Percentiles rank a stretch among this genome's conserved stretches.
Conservation (phyloP, 1,140 invertebrate genomes). For the Planococcus citri region DNA sequence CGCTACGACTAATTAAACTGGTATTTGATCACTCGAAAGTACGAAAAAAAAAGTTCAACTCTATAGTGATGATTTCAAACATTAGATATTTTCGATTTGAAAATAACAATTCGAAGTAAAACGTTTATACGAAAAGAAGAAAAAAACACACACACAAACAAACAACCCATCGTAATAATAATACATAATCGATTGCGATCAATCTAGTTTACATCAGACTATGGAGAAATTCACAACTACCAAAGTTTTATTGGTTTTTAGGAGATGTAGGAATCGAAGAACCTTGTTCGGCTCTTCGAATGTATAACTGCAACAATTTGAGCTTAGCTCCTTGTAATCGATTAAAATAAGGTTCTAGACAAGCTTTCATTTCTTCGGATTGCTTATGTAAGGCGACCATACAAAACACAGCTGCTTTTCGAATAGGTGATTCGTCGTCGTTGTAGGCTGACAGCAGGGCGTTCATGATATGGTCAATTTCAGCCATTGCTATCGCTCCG, state of each 20-base stretch:
- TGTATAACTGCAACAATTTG: conserved; percentile 59
- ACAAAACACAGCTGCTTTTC: conserved; percentile 89
- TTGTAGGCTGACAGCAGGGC: conserved; percentile 80
- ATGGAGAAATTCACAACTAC: neutral
- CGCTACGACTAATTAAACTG: too few relatives aligned
- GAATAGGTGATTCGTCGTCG: conserved; percentile 69
- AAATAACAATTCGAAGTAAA: too few relatives aligned
- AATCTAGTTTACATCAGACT: too few relatives aligned
- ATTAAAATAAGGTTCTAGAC: conserved; percentile 61
- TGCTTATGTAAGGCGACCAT: conserved; percentile 82
- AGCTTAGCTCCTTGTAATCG: conserved; percentile 73
- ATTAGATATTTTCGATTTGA: too few relatives aligned
- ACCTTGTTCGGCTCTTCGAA: conserved; percentile 44
- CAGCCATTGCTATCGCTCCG: conserved; percentile 47
- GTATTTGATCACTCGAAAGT: too few relatives aligned
- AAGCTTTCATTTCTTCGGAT: conserved; percentile 59
- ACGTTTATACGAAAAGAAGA: too few relatives aligned
- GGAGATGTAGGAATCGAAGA: conserved; percentile 32
- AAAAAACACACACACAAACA: too few relatives aligned
- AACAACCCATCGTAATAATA: too few relatives aligned
- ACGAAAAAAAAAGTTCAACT: too few relatives aligned
- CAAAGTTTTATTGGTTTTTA: conserved; percentile 16
- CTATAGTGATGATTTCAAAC: too few relatives aligned
- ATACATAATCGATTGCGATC: too few relatives aligned
- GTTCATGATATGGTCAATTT: conserved; percentile 70